A percentile compares a stretch with the other conserved stretches of the same genome.
Conservation (phyloP, 2,888 invertebrate genomes). For the Himalopsyche tibetana region DNA sequence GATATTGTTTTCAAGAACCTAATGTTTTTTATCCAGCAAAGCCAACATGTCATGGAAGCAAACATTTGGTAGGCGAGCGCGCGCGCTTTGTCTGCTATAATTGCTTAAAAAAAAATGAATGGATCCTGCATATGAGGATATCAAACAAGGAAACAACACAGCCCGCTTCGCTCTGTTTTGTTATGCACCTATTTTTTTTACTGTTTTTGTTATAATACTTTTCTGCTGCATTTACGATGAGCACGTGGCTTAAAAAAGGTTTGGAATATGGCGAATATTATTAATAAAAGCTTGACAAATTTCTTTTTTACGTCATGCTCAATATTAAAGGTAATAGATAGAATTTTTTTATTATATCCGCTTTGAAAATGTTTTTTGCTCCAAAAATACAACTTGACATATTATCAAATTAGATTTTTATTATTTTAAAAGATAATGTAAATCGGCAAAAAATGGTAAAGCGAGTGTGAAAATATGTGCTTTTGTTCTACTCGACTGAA, state of each 20-base stretch:
- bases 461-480: too few relatives aligned
- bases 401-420: too few relatives aligned
- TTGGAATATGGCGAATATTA: background rate
- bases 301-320: background rate
- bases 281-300: constrained; percentile 13
- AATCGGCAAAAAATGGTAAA: too few relatives aligned
- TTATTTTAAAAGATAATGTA: too few relatives aligned
- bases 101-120: constrained; percentile 63
- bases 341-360: too few relatives aligned
- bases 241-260: constrained; percentile 6
- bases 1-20: background rate
- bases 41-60: constrained; percentile 53
- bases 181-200: constrained; percentile 10
- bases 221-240: constrained; percentile 8
- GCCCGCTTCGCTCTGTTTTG: background rate
- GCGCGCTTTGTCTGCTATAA: constrained; percentile 65
- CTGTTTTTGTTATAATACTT: constrained; percentile 4
- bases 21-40: constrained; percentile 24
- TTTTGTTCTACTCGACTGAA: too few relatives aligned
- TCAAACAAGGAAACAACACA: constrained; percentile 58
- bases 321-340: too few relatives aligned
- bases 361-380: too few relatives aligned
- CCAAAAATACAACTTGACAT: too few relatives aligned
- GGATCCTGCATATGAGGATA: constrained; percentile 63
- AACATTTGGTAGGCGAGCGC: constrained; percentile 65